Base-by-base conservation (phyloP, 2,797 vertebrate species). In the Sebastes hubbsi region DNA sequence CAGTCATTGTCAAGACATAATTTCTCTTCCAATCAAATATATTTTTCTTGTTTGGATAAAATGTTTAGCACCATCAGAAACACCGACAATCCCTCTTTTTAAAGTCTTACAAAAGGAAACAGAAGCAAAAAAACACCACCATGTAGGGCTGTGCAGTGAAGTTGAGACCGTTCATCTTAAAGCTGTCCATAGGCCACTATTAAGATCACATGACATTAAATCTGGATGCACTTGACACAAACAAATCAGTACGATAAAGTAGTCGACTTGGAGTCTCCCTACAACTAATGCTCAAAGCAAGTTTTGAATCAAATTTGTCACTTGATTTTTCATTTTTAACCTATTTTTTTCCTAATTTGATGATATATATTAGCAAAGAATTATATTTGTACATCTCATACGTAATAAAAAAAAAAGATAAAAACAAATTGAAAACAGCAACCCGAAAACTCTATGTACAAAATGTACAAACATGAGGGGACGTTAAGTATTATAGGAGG, bases 11-110 rank as follows among this genome's bases (percentile, higher is more conserved):
- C 96, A 94, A 97, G 97, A 99, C 96, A 94, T 97, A 96, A 97
- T 97, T 97, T 97, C 94, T 94, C 90, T 97, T 96, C 97, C 97
- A 97, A 98, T 97, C 97, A 98, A 94, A 98, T 97, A 97, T 97
- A 97, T 97, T 88, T 94, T 94, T 94, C 88, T 97, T 82, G 93
- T 95, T 97, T 96, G 95, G 97, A 97, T 98, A 97, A 98, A 97
- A 98, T 94, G 96, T 98, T 97, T 98, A 99, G 98, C 98, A 99
- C 98, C 98, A 97, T 99, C 94, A 94, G 97, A 96, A 96, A 98
- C 96, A 96, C 95, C 96, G 93, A 96, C 95, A 96, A 96, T 96
- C 96, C 96, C 97, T 95, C 92, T 89, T 93, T 97, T 91, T 61
- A 73, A 95, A 90, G 89, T 90, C 85, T 94, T 93, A 94, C 64